A percentile compares a stretch with the other conserved stretches of the same genome.
Evolutionary conservation across 2,797 vertebrate genomes (phyloP).

Genomic region (Pseudochaenichthys georgianus): DNA sequence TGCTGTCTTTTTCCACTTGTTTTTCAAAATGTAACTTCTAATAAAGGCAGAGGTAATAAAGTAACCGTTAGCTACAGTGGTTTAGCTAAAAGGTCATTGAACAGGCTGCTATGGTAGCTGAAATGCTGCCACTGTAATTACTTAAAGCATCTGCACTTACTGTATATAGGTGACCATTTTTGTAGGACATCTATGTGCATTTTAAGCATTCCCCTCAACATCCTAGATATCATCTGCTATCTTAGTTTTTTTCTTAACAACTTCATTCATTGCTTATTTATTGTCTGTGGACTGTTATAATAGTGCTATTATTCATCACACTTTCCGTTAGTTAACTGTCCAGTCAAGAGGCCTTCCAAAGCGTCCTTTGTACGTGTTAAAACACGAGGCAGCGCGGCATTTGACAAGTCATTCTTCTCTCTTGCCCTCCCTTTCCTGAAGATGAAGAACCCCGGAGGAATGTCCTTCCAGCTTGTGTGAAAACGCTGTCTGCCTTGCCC

Average conservation of each 20-base stretch:
- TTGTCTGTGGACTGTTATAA: conserved; percentile 23
- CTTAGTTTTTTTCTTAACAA: neutral
- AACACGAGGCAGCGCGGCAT: conserved; percentile 57
- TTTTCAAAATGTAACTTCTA: conserved; percentile 32
- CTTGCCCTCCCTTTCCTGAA: conserved; percentile 40
- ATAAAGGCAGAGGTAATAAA: neutral
- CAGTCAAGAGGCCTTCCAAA: conserved; percentile 45
- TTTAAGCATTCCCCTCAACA: neutral
- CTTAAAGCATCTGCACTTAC: neutral
- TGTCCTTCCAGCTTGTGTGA: conserved; percentile 66
- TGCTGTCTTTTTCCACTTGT: conserved; percentile 33
- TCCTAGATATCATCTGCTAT: neutral
- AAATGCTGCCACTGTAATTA: neutral
- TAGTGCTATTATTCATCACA: conserved; percentile 29
- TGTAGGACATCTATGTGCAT: neutral
- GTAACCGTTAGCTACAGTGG: neutral
- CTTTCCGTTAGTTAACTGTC: conserved; percentile 50
- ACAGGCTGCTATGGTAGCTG: neutral
- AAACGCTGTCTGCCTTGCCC: conserved; percentile 49
- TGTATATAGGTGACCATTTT: neutral
- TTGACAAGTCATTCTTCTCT: conserved; percentile 70
- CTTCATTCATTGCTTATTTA: conserved; percentile 1
- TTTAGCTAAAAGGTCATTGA: neutral
- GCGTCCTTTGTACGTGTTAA: conserved; percentile 53
- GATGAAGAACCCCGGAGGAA: conserved; percentile 63